Base-by-base conservation (phyloP, 2,113 vertebrate genomes). In the Triplophysa dalaica region DNA sequence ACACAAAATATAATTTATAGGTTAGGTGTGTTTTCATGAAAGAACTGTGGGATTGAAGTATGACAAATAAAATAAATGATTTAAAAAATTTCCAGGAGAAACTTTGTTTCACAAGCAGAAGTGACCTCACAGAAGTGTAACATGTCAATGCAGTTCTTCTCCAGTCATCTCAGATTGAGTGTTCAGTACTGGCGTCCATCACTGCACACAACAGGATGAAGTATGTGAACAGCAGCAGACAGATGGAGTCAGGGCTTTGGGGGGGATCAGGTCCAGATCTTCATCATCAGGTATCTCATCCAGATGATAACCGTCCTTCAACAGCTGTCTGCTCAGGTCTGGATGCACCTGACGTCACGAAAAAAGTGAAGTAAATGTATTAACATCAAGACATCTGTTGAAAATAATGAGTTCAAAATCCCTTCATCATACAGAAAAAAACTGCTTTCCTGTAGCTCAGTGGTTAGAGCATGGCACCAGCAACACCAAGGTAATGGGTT, bases 261-360 rank as follows among this genome's bases (percentile, higher is more conserved):
- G 98, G 0, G 96, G 98, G 70, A 99, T 99, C 82, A 99, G 94
- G 89, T 98, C 98, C 83, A 99, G 90, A 83, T 97, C 97, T 85
- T 99, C 98, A 0, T 99, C 97, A 0, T 99, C 98, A 0, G 98
- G 98, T 75, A 98, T 95, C 88, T 99, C 97, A 0, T 99, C 97
- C 0, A 99, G 92, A 56, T 94, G 95, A 86, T 99, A 99, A 0
- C 98, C 97, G 0, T 99, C 97, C 86, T 95, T 93, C 76, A 99
- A 92, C 79, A 99, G 92, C 92, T 98, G 98, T 67, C 87, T 90
- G 87, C 91, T 99, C 81, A 99, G 85, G 82, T 99, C 97, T 80
- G 97, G 97, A 85, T 94, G 97, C 73, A 99, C 94, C 94, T 99
- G 94, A 77, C 19, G 19, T 8, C 1, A n/a, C 7, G 16, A n/a